Evolutionary conservation across 2,888 invertebrate genomes (phyloP).

Genomic region (Drosophila neutralis): DNA sequence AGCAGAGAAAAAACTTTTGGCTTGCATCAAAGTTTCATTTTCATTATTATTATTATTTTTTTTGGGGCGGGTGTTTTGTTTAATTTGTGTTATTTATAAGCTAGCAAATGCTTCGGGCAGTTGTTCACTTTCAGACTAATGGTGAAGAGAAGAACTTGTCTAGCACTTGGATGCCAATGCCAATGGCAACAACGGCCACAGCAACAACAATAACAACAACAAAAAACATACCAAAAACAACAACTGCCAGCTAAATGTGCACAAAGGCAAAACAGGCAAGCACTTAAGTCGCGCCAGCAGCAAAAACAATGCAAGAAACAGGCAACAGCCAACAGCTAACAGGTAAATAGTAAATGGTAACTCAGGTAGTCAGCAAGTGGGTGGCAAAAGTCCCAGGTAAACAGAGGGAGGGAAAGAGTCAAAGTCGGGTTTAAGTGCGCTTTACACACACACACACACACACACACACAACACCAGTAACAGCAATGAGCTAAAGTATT

Average conservation of each 20-base stretch:
- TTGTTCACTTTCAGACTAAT: slow-evolving; percentile 47
- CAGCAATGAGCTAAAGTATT: slow-evolving; percentile 47
- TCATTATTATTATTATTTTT: slow-evolving; percentile 17
- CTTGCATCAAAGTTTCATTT: slow-evolving; percentile 63
- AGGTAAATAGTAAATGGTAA: slow-evolving; percentile 21
- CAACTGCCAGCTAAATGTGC: slow-evolving; percentile 73
- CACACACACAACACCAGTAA: slow-evolving; percentile 22
- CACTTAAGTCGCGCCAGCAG: slow-evolving; percentile 68
- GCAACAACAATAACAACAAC: slow-evolving; percentile 35
- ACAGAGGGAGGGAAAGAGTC: slow-evolving; percentile 8
- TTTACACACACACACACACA: neutral
- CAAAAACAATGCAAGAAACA: slow-evolving; percentile 69
- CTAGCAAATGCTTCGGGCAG: slow-evolving; percentile 60
- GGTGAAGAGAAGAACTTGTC: slow-evolving; percentile 53
- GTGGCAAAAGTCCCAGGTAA: slow-evolving; percentile 8
- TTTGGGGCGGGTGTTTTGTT: slow-evolving; percentile 58
- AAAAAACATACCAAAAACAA: slow-evolving; percentile 43
- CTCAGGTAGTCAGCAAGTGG: slow-evolving; percentile 10
- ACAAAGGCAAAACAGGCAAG: slow-evolving; percentile 73
- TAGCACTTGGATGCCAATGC: slow-evolving; percentile 53
- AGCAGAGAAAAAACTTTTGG: slow-evolving; percentile 61
- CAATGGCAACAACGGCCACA: slow-evolving; percentile 56
- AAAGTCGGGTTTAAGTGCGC: slow-evolving; percentile 51
- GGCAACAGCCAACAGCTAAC: slow-evolving; percentile 44
- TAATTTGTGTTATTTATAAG: slow-evolving; percentile 79